A percentile compares a stretch with the other conserved stretches of the same genome.
phyloP scores from a whole-genome alignment of 2,888 invertebrate genomes.

The Myopa testacea region DNA sequence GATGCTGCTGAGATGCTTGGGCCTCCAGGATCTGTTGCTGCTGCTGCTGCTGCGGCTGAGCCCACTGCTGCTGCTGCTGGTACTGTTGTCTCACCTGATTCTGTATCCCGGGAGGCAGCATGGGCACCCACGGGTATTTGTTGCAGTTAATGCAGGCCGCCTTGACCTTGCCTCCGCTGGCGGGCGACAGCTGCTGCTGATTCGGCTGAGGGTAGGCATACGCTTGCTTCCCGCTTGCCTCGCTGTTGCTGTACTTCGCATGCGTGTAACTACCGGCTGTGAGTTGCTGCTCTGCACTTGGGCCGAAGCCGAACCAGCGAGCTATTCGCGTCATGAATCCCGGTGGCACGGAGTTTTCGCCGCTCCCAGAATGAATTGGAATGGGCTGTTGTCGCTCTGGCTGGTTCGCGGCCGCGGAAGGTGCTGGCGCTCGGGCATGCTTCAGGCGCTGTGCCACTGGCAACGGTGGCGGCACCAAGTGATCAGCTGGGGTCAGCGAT shows the following conservation, averaged over 20 bases:
- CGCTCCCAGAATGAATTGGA: conserved; percentile 10
- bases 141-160: conserved; percentile 83
- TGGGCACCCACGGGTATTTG: conserved; percentile 84
- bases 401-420: conserved; percentile 31
- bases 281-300: conserved; percentile 57
- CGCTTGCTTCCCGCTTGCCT: conserved; percentile 44
- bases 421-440: conserved; percentile 25
- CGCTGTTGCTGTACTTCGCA: conserved; percentile 34
- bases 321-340: conserved; percentile 67
- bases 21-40: conserved; percentile 34
- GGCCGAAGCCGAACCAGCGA: conserved; percentile 66
- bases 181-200: conserved; percentile 10
- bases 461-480: conserved; percentile 62
- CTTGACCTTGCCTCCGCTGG: conserved; percentile 61
- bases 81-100: conserved; percentile 45
- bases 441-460: conserved; percentile 40
- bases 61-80: conserved; percentile 16
- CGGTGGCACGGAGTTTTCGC: conserved; percentile 42
- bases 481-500: conserved; percentile 58
- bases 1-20: conserved; percentile 39
- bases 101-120: conserved; percentile 66
- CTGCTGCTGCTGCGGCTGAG: conserved; percentile 38
- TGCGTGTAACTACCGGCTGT: conserved; percentile 32
- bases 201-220: conserved; percentile 56
- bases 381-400: not conserved